Percentiles rank a stretch among this genome's conserved stretches.
Evolutionary conservation across 2,888 invertebrate species (phyloP).

Genomic region (Halocaridina rubra): DNA sequence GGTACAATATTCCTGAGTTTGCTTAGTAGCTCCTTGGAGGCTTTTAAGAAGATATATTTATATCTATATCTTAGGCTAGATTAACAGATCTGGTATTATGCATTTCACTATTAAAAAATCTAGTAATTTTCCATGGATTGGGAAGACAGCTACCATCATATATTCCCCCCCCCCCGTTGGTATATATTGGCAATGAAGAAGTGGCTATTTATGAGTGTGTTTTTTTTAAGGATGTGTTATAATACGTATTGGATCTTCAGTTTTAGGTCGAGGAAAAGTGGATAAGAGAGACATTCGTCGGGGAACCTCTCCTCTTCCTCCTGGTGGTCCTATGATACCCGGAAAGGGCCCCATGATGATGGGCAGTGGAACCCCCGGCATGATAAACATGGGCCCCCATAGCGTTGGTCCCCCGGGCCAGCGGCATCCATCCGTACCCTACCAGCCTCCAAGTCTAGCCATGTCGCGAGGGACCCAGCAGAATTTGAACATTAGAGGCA

Average conservation of each 20-base stretch:
- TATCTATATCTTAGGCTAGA: no score
- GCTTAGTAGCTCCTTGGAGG: no score
- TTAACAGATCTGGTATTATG: no score
- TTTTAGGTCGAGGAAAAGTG: slow-evolving; percentile 33
- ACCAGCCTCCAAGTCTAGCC: slow-evolving; percentile 28
- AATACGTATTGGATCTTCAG: no score
- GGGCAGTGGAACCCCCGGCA: slow-evolving; percentile 8
- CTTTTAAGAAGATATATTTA: no score
- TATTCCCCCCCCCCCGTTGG: no score
- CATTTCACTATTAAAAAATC: no score
- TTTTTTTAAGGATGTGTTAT: no score
- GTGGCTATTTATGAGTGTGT: not conserved
- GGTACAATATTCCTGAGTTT: no score
- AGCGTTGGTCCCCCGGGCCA: slow-evolving; percentile 39
- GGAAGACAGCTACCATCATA: no score
- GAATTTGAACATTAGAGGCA: slow-evolving; percentile 44
- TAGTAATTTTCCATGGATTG: no score
- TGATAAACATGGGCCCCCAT: slow-evolving; percentile 22
- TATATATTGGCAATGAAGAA: no score
- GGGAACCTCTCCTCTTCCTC: slow-evolving; percentile 34
- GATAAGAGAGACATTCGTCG: slow-evolving; percentile 40
- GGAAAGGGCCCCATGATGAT: slow-evolving; percentile 5
- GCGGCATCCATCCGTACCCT: slow-evolving; percentile 20
- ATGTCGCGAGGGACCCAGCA: slow-evolving; percentile 36
- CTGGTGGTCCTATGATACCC: not conserved